phyloP scores from a whole-genome alignment of 2,888 invertebrate genomes.

The Boloria euphrosyne region DNA sequence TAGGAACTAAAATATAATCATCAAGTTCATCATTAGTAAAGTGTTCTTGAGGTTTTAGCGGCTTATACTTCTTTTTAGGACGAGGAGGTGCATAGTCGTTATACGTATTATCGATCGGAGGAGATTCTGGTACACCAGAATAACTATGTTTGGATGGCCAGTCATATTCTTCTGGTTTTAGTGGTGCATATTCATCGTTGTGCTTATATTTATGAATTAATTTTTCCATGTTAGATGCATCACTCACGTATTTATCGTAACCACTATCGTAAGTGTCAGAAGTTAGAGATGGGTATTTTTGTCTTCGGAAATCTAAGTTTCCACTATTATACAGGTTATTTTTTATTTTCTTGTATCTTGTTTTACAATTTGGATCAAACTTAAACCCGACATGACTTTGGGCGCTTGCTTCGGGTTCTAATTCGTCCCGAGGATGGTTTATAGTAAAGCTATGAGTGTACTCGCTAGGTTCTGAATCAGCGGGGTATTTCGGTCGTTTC shows the following conservation, averaged over 20 bases:
- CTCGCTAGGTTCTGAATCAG: conserved; percentile 67
- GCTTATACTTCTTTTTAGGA: conserved; percentile 66
- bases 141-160: conserved; percentile 53
- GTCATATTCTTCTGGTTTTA: conserved; percentile 57
- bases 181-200: conserved; percentile 50
- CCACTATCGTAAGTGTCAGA: conserved; percentile 56
- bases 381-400: conserved; percentile 66
- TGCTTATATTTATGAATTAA: conserved; percentile 54
- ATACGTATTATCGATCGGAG: conserved; percentile 57
- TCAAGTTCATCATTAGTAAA: conserved; percentile 60
- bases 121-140: conserved; percentile 57
- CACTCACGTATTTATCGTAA: conserved; percentile 61
- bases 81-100: conserved; percentile 59
- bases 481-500: conserved; percentile 60
- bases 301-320: conserved; percentile 58
- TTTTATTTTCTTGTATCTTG: conserved; percentile 62
- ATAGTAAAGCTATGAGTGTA: conserved; percentile 69
- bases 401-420: conserved; percentile 51
- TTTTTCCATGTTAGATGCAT: conserved; percentile 62
- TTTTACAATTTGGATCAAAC: conserved; percentile 70
- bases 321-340: conserved; percentile 55
- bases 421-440: conserved; percentile 66
- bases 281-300: conserved; percentile 56
- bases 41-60: conserved; percentile 59
- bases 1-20: conserved; percentile 71